Evolutionary conservation across 2,797 vertebrate genomes (phyloP).

Genomic region (Borostomias antarcticus): DNA sequence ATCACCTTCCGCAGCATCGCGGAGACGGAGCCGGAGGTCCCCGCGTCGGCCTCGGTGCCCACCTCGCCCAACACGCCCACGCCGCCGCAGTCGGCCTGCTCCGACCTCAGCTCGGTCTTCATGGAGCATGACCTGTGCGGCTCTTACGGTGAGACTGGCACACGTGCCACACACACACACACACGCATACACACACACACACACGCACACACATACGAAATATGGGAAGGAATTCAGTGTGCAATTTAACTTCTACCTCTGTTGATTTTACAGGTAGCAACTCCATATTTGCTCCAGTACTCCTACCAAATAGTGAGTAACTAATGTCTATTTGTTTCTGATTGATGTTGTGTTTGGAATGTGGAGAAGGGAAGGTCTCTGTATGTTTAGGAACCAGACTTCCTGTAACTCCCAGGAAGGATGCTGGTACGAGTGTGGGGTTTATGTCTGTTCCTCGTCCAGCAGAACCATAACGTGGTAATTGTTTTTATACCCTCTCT

Average conservation of each 20-base stretch:
- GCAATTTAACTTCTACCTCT: background rate
- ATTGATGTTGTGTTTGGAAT: no score
- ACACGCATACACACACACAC: background rate
- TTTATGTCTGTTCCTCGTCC: background rate
- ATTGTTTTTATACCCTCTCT: background rate
- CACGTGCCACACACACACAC: background rate
- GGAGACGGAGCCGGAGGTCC: conserved; percentile 85
- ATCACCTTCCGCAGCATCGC: conserved; percentile 94
- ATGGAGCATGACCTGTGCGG: conserved; percentile 86
- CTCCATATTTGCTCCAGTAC: conserved; percentile 85
- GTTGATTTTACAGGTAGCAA: conserved; percentile 72
- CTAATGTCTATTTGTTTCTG: no score
- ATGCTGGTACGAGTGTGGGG: background rate
- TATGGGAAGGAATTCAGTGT: background rate
- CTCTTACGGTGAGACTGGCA: conserved; percentile 71
- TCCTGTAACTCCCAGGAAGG: no score
- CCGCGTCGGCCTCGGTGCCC: conserved; percentile 78
- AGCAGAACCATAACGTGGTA: background rate
- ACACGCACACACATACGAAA: background rate
- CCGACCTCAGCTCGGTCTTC: conserved; percentile 88
- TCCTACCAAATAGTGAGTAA: conserved; percentile 89
- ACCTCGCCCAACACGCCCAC: conserved; percentile 93
- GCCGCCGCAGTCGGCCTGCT: conserved; percentile 89
- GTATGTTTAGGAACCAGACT: no score
- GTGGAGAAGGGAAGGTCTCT: background rate